phyloP scores from a whole-genome alignment of 2,888 invertebrate genomes.

The Homarus gammarus region DNA sequence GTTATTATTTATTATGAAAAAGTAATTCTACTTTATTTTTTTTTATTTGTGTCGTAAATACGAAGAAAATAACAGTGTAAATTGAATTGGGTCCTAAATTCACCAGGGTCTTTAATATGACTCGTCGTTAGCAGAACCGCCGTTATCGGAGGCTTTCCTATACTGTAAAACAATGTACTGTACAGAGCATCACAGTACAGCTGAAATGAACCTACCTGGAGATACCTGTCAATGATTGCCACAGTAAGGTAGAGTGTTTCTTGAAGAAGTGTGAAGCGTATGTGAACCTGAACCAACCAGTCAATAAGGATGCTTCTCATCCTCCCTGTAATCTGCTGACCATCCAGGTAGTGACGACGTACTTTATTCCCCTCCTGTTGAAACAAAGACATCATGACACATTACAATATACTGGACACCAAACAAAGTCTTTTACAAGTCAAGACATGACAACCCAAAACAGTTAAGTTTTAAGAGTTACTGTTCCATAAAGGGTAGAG shows the following conservation, averaged over 20 bases:
- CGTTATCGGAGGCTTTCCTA: no score
- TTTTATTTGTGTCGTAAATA: not conserved
- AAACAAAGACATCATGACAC: not conserved
- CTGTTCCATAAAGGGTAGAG: no score
- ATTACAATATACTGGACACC: not conserved
- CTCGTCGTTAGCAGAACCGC: no score
- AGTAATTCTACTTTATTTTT: no score
- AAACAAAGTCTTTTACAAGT: no score
- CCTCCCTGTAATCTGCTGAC: slow-evolving; percentile 86
- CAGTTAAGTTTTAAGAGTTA: no score
- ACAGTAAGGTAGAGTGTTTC: slow-evolving; percentile 95
- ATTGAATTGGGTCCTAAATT: no score
- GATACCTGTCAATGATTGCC: slow-evolving; percentile 92
- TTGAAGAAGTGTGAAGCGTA: slow-evolving; percentile 89
- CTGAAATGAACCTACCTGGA: slow-evolving; percentile 83
- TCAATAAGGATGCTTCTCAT: slow-evolving; percentile 95
- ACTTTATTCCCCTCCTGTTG: slow-evolving; percentile 84
- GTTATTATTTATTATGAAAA: no score
- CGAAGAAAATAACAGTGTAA: no score
- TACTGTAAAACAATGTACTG: not conserved
- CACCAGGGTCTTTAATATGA: no score
- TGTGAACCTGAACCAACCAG: slow-evolving; percentile 96
- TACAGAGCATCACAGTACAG: not conserved
- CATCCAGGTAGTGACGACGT: slow-evolving; percentile 84
- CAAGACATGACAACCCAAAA: no score